Evolutionary conservation across 2,888 invertebrate genomes (phyloP), one percentile per base, ranked within the genome.

Genomic region (Strigamia crassipes): DNA sequence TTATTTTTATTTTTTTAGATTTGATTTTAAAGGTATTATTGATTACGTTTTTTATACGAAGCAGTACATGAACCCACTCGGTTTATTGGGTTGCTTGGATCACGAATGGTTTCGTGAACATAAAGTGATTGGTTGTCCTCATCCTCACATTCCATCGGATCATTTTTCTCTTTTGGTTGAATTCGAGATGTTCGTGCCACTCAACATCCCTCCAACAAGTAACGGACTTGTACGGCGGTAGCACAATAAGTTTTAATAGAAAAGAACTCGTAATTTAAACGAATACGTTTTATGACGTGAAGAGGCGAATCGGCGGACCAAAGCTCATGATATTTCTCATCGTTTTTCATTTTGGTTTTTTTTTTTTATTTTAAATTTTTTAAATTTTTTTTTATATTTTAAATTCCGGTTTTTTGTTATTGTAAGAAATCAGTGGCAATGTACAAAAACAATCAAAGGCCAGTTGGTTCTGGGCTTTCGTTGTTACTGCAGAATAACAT

Each of bases 41-140:
- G 99, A 99, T 90, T 99, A 99, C 91, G 97, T 99, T 89, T 99
- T 99, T 91, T 97, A 96, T 89, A 96, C 97, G 85, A 95, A 96
- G 88, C 94, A 95, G 88, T 94, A 95, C 87, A 96, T 99, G 94
- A 94, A 94, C 86, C 95, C 97, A 34, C 90, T 98, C 83, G 99
- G 99, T 82, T 91, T 99, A 82, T 90, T 99, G 82, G 99, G 99
- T 0, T 96, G 98, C 0, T 90, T 99, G 82, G 97, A 97, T 84
- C 92, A 93, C 85, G 95, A 96, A 84, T 88, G 90, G 86, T 87
- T 89, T 81, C 84, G 93, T 86, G 96, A 96, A 86, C 96, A 99
- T 90, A 99, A 98, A 90, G 95, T 99, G 83, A 94, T 97, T 83
- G 99, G 98, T 84, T 98, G 97, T 89, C 98, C 98, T 15, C 97